Conservation (phyloP, 1,140 invertebrate species). For the Diachasma alloeum region DNA sequence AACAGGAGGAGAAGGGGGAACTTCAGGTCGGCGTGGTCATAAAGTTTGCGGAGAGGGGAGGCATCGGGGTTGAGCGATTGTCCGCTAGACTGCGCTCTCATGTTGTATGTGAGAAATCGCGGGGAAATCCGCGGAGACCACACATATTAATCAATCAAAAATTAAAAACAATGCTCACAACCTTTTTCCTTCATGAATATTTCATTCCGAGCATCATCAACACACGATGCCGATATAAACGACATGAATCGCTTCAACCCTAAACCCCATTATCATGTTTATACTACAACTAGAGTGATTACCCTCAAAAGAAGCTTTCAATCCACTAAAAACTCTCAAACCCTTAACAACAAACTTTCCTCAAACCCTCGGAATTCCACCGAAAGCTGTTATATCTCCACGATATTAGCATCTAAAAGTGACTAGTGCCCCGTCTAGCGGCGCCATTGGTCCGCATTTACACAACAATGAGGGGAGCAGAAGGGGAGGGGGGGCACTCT, state of each 20-base stretch:
- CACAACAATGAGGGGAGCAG: slow-evolving; percentile 60
- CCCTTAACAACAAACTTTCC: neutral
- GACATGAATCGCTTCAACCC: no score
- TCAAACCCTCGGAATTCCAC: slow-evolving; percentile 41
- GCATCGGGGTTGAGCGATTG: slow-evolving; percentile 49
- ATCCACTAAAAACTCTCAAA: no score
- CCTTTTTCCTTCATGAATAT: no score
- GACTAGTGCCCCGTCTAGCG: slow-evolving; percentile 53
- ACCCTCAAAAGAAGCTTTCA: neutral
- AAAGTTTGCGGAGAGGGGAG: slow-evolving; percentile 47
- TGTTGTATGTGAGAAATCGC: slow-evolving; percentile 1
- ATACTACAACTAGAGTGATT: no score
- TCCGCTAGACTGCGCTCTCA: slow-evolving; percentile 57
- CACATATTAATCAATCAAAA: neutral
- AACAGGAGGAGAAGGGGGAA: slow-evolving; percentile 31
- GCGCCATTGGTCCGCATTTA: slow-evolving; percentile 63
- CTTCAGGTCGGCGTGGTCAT: slow-evolving; percentile 29
- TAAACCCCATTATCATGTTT: no score
- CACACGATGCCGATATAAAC: no score
- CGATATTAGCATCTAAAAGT: slow-evolving; percentile 63
- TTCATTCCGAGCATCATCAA: no score
- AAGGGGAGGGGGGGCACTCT: slow-evolving; percentile 51
- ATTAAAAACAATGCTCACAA: no score
- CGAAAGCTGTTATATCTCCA: slow-evolving; percentile 54
- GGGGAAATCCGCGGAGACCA: no score